Conservation (phyloP, 2,888 invertebrate genomes). For the Nomada ruficornis region DNA sequence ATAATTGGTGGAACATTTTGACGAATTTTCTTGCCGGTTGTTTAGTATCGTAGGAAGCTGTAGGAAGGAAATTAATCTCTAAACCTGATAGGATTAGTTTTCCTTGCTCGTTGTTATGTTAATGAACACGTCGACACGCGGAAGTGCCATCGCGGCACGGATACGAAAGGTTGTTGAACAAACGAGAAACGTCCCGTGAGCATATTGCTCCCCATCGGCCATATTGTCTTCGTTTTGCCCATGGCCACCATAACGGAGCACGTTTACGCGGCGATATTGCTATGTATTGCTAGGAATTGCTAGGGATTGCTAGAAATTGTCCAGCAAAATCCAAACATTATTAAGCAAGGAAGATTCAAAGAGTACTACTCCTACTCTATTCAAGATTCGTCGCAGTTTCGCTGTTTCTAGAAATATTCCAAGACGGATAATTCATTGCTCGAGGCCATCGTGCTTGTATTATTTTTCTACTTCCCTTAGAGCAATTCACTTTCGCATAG, state of each 20-base stretch:
- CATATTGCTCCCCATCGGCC: conserved; percentile 6
- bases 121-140: conserved; percentile 73
- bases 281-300: too few relatives aligned
- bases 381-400: conserved; percentile 8
- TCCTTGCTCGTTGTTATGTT: conserved; percentile 69
- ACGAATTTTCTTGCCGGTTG: background rate
- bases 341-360: background rate
- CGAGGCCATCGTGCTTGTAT: background rate
- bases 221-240: background rate
- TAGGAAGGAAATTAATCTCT: conserved; percentile 58
- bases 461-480: background rate
- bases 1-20: background rate
- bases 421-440: conserved; percentile 2
- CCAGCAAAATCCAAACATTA: background rate
- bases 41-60: conserved; percentile 50
- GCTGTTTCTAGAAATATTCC: background rate
- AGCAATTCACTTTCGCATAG: background rate
- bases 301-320: background rate
- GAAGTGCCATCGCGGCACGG: conserved; percentile 49
- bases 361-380: too few relatives aligned
- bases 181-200: conserved; percentile 51
- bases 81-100: conserved; percentile 67
- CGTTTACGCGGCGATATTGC: background rate
- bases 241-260: background rate
- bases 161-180: conserved; percentile 58